These are phyloP conservation scores for Pocota personata DNA, from an alignment of 2,888 invertebrate genomes.

Conservation along the genomic window DNA sequence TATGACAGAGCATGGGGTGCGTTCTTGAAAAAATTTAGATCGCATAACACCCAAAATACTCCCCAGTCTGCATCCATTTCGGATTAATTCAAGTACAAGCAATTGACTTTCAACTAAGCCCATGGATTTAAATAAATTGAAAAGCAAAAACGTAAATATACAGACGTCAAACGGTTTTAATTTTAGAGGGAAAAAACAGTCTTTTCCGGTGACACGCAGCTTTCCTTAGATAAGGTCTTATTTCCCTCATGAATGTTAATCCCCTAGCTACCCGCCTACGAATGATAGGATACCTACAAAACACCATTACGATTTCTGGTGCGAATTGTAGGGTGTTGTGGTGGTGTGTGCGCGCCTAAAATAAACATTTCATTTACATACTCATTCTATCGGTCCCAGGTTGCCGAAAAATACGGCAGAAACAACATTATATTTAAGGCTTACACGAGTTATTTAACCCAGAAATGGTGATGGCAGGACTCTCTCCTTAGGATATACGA, in stretches of 20 bases:
- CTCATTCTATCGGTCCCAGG: neutral
- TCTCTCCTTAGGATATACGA: neutral
- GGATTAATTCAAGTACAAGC: conserved; percentile 26
- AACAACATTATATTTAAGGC: conserved; percentile 7
- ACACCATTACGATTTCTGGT: neutral
- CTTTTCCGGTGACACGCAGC: neutral
- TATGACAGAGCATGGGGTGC: neutral
- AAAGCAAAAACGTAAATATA: neutral
- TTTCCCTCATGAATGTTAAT: conserved; percentile 21
- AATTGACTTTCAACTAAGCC: conserved; percentile 3
- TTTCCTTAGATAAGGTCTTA: neutral
- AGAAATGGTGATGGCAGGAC: neutral
- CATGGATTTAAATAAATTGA: conserved; percentile 29
- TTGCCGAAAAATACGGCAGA: neutral
- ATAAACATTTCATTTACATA: conserved; percentile 45
- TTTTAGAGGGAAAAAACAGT: neutral
- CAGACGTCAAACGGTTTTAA: neutral
- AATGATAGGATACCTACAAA: neutral
- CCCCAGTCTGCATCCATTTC: neutral
- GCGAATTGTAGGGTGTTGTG: neutral
- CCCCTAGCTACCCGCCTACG: neutral
- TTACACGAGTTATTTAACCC: conserved; percentile 35
- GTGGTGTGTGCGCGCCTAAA: neutral
- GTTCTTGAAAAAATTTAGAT: neutral
- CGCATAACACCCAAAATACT: too few species aligned